These are phyloP conservation scores for Oedothorax gibbosus DNA, from an alignment of 1,140 invertebrate species.

Conservation along the genomic window DNA sequence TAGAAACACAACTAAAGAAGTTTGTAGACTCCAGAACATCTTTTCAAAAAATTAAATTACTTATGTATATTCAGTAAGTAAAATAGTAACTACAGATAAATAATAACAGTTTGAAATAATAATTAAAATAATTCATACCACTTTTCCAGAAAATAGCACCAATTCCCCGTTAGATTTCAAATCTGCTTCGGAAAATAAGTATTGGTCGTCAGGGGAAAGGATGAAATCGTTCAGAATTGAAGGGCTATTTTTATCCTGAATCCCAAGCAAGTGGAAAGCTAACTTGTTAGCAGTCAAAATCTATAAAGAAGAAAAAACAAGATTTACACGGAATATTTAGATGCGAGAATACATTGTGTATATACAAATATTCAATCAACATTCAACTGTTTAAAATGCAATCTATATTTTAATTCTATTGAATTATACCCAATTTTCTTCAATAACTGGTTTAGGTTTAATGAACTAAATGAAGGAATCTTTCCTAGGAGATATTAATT, in stretches of 20 bases:
- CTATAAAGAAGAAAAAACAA: slow-evolving; percentile 65
- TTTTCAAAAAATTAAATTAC: background rate
- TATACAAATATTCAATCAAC: background rate
- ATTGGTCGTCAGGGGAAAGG: slow-evolving; percentile 71
- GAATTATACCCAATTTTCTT: too few species aligned
- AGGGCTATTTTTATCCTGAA: slow-evolving; percentile 72
- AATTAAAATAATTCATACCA: slow-evolving; percentile 66
- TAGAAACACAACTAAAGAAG: background rate
- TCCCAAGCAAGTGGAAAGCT: slow-evolving; percentile 73
- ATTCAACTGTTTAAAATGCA: too few species aligned
- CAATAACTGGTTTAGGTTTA: too few species aligned
- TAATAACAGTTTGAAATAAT: background rate
- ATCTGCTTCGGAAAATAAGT: slow-evolving; percentile 72
- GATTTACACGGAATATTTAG: background rate
- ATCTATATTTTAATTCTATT: too few species aligned
- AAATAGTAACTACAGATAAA: background rate
- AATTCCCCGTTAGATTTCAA: slow-evolving; percentile 72
- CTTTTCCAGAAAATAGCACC: slow-evolving; percentile 75
- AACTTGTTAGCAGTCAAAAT: slow-evolving; percentile 75
- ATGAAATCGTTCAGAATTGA: slow-evolving; percentile 73
- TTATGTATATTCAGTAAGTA: background rate
- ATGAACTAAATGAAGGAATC: too few species aligned
- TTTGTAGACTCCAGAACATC: background rate
- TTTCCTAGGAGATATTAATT: too few species aligned
- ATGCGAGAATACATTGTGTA: background rate